Evolutionary conservation across 2,888 invertebrate genomes (phyloP).

Genomic region (Trachelus stipa): DNA sequence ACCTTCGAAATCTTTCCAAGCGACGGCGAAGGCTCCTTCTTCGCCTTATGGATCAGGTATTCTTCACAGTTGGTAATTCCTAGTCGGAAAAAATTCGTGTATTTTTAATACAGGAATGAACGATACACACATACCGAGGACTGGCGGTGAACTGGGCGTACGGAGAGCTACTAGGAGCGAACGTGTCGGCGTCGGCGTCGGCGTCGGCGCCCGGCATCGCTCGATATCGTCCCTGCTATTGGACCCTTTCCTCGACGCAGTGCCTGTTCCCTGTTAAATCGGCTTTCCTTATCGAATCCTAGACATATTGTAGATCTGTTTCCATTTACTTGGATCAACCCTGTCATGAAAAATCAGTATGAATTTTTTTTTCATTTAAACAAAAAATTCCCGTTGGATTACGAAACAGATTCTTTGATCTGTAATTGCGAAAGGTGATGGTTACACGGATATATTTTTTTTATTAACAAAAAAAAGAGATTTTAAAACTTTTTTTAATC

Average conservation of each 20-base stretch:
- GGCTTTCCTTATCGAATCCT: neutral
- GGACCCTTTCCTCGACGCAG: slow-evolving; percentile 14
- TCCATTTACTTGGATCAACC: neutral
- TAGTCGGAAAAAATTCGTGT: neutral
- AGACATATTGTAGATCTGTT: neutral
- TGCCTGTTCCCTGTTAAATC: neutral
- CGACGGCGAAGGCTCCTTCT: neutral
- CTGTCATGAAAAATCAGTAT: neutral
- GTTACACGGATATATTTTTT: neutral
- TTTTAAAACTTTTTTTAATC: too few species aligned
- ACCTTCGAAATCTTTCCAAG: neutral
- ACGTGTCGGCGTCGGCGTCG: slow-evolving; percentile 36
- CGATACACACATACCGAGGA: slow-evolving; percentile 38
- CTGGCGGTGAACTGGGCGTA: slow-evolving; percentile 48
- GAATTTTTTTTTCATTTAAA: neutral
- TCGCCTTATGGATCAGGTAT: neutral
- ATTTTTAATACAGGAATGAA: neutral
- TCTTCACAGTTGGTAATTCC: neutral
- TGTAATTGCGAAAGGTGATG: neutral
- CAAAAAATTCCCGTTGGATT: neutral
- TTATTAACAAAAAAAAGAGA: too few species aligned
- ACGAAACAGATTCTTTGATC: neutral
- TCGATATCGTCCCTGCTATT: slow-evolving; percentile 46
- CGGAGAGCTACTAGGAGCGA: slow-evolving; percentile 19
- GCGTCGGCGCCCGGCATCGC: slow-evolving; percentile 53